Base-by-base conservation (phyloP, 2,888 invertebrate genomes). In the Pristionchus japonicus region DNA sequence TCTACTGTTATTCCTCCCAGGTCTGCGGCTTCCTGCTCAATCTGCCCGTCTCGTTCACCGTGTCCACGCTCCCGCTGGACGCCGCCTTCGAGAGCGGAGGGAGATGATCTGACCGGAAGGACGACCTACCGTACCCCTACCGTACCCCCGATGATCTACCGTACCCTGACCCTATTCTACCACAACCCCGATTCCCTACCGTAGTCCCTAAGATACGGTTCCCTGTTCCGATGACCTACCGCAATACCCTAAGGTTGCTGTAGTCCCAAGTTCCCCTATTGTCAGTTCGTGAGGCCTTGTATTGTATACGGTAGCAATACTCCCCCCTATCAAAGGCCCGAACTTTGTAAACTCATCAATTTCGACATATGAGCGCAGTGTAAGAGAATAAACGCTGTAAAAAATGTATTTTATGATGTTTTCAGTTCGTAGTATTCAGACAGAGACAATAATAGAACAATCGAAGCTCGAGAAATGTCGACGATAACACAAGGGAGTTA, bases 21-120 rank as follows among this genome's bases (percentile, higher is more conserved):
- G 77, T 77, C 37, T 77, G 77, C 77, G 77, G 77, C 11, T 77
- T 77, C 77, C 77, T 77, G 77, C 77, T 77, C 43, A 77, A 77
- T 47, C 77, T 77, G n/a, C 77, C 77, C 77, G 77, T 77, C 15
- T 77, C 77, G 17, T 77, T 77, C 77, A 77, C 77, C 15, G 77
- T 77, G 7, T 77, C 77, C 1, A 77, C 77, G 43, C 77, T 77
- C 3, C 77, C 77, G 11, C 47, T 77, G 37, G 77, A 77, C 43
- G 37, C 40, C 27, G 77, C 77, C 9, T 77, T 77, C 77, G 77
- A 77, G 43, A 47, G 77, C 40, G 77, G 77, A 43, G 77, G 77
- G 11, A 7, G 77, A 43, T 77, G 27, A 40, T 57, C 52, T 57
- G 52, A 57, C 52, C 52, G n/a, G 31, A 20, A 34, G 17, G 17